A percentile compares a stretch with the other conserved stretches of the same genome.
These are phyloP conservation scores for Rhingia rostrata DNA, from an alignment of 2,888 invertebrate species.

Conservation along the genomic window DNA sequence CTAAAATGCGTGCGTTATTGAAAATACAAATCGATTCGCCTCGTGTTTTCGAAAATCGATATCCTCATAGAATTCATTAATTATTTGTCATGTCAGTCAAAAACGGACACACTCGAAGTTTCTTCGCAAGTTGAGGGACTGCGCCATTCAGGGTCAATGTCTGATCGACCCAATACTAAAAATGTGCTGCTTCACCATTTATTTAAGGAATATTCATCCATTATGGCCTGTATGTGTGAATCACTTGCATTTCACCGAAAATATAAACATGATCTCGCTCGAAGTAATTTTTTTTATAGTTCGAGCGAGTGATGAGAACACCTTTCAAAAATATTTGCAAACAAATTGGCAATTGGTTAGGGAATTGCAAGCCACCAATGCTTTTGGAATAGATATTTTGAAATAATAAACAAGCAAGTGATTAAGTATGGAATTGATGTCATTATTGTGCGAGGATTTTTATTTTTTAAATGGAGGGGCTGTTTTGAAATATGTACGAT, in stretches of 20 bases:
- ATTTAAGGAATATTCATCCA: background rate
- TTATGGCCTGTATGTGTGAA: background rate
- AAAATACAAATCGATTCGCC: background rate
- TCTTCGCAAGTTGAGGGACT: background rate
- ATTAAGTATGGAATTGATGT: too few species aligned
- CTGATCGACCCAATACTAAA: background rate
- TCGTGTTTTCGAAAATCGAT: background rate
- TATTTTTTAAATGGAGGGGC: too few species aligned
- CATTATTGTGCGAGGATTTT: too few species aligned
- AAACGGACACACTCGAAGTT: background rate
- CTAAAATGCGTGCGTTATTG: too few species aligned
- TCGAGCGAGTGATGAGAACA: conserved; percentile 22
- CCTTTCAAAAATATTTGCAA: conserved; percentile 27
- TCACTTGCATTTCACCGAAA: conserved; percentile 1
- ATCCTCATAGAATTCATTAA: background rate
- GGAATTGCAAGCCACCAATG: too few species aligned
- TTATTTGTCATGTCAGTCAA: background rate
- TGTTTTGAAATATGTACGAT: too few species aligned
- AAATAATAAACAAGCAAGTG: too few species aligned
- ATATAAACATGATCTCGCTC: background rate
- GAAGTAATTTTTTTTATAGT: background rate
- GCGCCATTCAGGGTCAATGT: conserved; percentile 1
- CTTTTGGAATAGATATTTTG: too few species aligned
- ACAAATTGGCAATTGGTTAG: conserved; percentile 6
- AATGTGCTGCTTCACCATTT: background rate